Evolutionary conservation across 2,113 vertebrate species (phyloP).

Genomic region (Pseudopipra pipra): DNA sequence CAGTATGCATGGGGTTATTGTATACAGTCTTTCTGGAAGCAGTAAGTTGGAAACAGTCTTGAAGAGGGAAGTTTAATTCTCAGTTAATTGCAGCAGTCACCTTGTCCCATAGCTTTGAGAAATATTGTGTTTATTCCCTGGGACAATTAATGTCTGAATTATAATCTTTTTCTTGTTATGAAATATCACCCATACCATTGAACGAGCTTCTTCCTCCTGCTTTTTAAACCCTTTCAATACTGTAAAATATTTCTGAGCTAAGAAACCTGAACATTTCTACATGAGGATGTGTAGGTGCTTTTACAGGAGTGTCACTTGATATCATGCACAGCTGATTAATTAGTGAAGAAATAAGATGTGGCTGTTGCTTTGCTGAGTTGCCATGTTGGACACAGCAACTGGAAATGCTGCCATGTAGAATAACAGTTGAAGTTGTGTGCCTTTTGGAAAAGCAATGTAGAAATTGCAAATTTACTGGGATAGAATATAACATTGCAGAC

Average conservation of each 20-base stretch:
- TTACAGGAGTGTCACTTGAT: background rate
- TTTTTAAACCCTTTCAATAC: background rate
- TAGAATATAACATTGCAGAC: background rate
- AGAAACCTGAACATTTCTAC: background rate
- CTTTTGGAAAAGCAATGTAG: background rate
- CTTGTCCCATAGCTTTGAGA: background rate
- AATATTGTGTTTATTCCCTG: background rate
- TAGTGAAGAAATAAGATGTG: background rate
- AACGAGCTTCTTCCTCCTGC: background rate
- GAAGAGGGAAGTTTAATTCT: background rate
- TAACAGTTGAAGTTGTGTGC: background rate
- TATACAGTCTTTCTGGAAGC: background rate
- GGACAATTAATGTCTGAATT: background rate
- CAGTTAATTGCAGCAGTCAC: background rate
- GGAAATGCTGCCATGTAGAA: fast-evolving
- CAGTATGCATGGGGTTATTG: background rate
- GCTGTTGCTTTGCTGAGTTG: background rate
- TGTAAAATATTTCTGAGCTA: background rate
- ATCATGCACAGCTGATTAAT: background rate
- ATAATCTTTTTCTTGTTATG: background rate
- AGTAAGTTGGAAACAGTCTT: background rate
- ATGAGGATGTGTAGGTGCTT: background rate
- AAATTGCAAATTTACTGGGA: background rate
- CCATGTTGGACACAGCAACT: background rate
- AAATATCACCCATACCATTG: background rate